A percentile compares a stretch with the other conserved stretches of the same genome.
phyloP scores from a whole-genome alignment of 1,140 invertebrate genomes.

The Hirudo medicinalis region DNA sequence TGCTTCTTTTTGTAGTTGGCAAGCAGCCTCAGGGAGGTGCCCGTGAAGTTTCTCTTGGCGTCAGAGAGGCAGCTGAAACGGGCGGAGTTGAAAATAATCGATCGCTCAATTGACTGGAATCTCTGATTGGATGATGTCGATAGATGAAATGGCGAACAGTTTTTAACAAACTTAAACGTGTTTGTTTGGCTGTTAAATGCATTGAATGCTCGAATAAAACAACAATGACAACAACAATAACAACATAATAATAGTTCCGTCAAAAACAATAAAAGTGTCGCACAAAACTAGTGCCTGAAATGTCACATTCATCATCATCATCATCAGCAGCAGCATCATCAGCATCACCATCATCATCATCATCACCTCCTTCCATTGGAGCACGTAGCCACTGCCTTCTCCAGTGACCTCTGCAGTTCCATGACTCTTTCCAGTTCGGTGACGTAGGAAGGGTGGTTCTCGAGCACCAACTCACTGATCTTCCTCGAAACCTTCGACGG shows the following conservation, averaged over 20 bases:
- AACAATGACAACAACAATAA: no score
- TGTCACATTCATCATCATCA: neutral
- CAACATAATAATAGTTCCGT: no score
- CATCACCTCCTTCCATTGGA: constrained; percentile 32
- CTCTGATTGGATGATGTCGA: no score
- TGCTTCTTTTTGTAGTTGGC: constrained; percentile 74
- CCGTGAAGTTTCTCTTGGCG: constrained; percentile 66
- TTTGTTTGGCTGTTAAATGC: no score
- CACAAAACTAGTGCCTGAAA: no score
- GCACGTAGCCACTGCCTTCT: constrained; percentile 38
- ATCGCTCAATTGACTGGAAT: no score
- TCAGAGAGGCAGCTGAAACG: constrained; percentile 46
- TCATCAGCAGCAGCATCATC: neutral
- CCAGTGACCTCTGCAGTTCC: constrained; percentile 59
- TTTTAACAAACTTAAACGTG: neutral
- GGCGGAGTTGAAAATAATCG: no score
- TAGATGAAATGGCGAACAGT: no score
- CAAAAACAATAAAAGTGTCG: no score
- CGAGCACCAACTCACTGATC: constrained; percentile 73
- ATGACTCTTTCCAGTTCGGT: constrained; percentile 67
- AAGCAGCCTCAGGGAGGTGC: constrained; percentile 67
- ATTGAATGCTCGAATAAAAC: no score
- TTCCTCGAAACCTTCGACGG: constrained; percentile 56
- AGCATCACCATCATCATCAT: neutral
- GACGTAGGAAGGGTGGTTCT: constrained; percentile 71